Evolutionary conservation across 2,113 vertebrate species (phyloP).

Genomic region (Probosciger aterrimus): DNA sequence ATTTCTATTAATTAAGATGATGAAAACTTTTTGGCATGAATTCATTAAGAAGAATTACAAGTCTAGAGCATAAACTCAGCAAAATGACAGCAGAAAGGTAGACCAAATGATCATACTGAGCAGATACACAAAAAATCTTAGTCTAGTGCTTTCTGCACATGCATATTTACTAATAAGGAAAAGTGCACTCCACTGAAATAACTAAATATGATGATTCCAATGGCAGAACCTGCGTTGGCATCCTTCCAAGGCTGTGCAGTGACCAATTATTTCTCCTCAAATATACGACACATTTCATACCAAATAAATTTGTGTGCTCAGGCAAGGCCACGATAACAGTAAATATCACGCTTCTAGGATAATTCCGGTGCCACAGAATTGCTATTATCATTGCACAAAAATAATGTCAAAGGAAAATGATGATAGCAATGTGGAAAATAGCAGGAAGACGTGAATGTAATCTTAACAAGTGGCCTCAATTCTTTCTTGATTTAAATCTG

Average conservation of each 20-base stretch:
- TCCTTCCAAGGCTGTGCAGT: background rate
- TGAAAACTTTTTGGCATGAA: background rate
- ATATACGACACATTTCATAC: background rate
- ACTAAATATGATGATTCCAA: background rate
- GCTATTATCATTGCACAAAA: background rate
- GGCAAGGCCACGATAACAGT: background rate
- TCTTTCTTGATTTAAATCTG: background rate
- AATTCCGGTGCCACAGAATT: background rate
- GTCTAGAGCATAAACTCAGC: background rate
- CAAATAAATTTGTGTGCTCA: background rate
- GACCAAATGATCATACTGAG: background rate
- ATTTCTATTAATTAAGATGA: background rate
- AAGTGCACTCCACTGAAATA: background rate
- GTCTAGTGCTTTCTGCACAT: background rate
- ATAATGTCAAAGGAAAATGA: background rate
- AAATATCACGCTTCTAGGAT: background rate
- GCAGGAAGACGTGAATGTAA: background rate
- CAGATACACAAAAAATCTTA: background rate
- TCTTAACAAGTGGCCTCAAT: background rate
- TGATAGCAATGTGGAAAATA: background rate
- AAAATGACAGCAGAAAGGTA: background rate
- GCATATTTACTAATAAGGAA: background rate
- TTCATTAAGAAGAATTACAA: background rate
- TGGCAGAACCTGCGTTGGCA: background rate
- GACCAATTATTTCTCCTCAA: background rate